Percentiles rank a stretch among this genome's conserved stretches.
Conservation (phyloP, 2,797 vertebrate species). For the Erethizon dorsatum region DNA sequence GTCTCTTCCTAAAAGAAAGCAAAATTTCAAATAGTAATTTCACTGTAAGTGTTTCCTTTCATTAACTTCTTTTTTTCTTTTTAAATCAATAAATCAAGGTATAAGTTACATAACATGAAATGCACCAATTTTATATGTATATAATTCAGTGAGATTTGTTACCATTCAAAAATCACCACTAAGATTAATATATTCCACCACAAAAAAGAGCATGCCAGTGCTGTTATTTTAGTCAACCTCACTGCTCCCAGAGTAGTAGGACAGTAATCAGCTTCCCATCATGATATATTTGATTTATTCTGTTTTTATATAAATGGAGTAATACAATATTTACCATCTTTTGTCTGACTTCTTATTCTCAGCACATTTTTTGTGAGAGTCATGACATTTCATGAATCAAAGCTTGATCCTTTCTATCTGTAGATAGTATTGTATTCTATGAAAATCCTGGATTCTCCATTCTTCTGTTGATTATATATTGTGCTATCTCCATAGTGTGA, state of each 20-base stretch:
- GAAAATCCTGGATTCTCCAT: neutral
- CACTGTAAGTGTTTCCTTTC: neutral
- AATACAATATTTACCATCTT: neutral
- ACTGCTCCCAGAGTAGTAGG: neutral
- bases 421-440: neutral
- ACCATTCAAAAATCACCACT: neutral
- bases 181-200: neutral
- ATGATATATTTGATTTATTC: neutral
- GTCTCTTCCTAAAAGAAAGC: neutral
- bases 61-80: neutral
- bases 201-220: neutral
- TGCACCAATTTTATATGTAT: neutral
- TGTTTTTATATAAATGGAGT: neutral
- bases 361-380: neutral
- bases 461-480: neutral
- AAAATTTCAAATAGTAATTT: neutral
- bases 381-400: neutral
- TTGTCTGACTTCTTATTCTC: neutral
- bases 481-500: neutral
- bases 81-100: neutral
- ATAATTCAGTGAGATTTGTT: neutral
- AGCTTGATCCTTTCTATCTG: neutral
- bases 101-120: neutral
- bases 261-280: neutral
- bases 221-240: neutral